Evolutionary conservation across 2,113 vertebrate species (phyloP), one percentile per base, ranked within the genome.

Genomic region (Upupa epops): DNA sequence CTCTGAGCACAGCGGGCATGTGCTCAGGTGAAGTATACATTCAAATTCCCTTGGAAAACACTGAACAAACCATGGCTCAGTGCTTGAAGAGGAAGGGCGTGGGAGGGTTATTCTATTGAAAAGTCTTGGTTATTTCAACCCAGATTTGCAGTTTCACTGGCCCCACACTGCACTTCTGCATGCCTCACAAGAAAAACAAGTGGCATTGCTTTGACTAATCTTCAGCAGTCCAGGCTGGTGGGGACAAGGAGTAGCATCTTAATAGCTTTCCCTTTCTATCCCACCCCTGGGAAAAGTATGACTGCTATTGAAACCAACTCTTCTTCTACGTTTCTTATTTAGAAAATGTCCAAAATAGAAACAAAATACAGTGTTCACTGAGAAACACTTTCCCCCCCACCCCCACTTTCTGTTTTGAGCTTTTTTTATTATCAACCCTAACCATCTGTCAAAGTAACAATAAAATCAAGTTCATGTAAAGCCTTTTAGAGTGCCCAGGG

Each of bases 221-320:
- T 74, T 83, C 65, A 80, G 45, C 61, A 81, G 64, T 6, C 22
- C 58, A 63, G 54, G 65, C 65, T 75, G 61, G 48, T n/a, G 13
- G 13, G 65, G 37, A 86, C 17, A 83, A 83, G 51, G 42, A 76
- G 42, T 29, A 88, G 78, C 88, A 90, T 66, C 80, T 81, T 86
- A 95, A 83, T 32, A 83, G 45, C 37, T 74, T 90, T n/a, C 18
- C 80, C 63, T 55, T 93, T 80, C 83, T 88, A 55, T 74, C 72
- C 40, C 29, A 83, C 15, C 14, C 42, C 52, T 86, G 65, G 52
- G 73, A 83, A 72, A 56, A 71, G 56, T 8, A 24, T 48, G 37
- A 48, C 26, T 45, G 45, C 31, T 77, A 69, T 2, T 73, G 13
- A 80, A 73, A 48, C 46, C 28, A 85, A 58, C 31, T 74, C n/a